Percentiles rank a stretch among this genome's conserved stretches.
Conservation (phyloP, 1,140 invertebrate species). For the Colletes gigas region DNA sequence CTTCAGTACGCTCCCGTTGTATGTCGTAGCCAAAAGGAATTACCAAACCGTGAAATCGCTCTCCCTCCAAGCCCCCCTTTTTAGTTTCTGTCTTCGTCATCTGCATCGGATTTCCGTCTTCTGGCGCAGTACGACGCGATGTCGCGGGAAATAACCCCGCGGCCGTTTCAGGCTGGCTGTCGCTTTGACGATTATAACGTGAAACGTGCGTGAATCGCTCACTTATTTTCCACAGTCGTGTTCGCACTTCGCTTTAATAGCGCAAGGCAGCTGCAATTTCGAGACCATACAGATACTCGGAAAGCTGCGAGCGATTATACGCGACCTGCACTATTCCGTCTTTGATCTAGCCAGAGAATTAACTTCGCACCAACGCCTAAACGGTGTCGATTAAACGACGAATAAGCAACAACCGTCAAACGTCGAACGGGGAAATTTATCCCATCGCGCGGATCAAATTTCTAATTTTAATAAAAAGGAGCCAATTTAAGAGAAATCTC, state of each 20-base stretch:
- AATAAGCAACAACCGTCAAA: background rate
- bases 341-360: slow-evolving; percentile 33
- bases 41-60: slow-evolving; percentile 36
- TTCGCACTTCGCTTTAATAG: slow-evolving; percentile 39
- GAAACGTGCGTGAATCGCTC: slow-evolving; percentile 31
- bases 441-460: background rate
- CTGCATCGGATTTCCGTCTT: slow-evolving; percentile 25
- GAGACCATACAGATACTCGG: background rate
- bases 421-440: background rate
- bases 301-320: slow-evolving; percentile 20
- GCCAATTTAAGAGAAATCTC: too few relatives aligned
- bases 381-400: background rate
- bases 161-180: slow-evolving; percentile 13
- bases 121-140: background rate
- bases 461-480: background rate
- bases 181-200: slow-evolving; percentile 38
- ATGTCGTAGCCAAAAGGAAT: slow-evolving; percentile 26
- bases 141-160: slow-evolving; percentile 37
- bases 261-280: slow-evolving; percentile 33
- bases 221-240: slow-evolving; percentile 30
- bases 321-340: slow-evolving; percentile 22
- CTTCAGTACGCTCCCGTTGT: background rate
- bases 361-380: slow-evolving; percentile 19
- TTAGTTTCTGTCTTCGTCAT: background rate
- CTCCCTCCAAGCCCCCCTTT: slow-evolving; percentile 6